phyloP scores from a whole-genome alignment of 2,113 vertebrate genomes.

The Hucho hucho region DNA sequence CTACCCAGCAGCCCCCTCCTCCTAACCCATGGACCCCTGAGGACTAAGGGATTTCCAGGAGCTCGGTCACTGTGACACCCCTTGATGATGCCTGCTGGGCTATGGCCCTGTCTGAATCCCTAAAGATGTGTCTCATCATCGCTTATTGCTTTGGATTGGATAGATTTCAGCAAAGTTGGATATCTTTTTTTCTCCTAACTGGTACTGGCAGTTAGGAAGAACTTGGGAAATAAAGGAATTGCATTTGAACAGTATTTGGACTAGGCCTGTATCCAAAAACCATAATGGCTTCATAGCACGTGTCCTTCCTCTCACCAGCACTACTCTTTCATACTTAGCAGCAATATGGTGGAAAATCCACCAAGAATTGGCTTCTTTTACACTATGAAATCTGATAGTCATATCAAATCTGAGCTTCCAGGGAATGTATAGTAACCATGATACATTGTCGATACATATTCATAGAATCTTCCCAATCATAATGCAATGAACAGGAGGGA shows the following conservation, averaged over 20 bases:
- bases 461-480: background rate
- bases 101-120: background rate
- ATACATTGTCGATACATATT: background rate
- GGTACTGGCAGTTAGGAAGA: background rate
- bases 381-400: background rate
- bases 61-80: background rate
- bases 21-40: background rate
- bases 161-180: background rate
- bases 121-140: background rate
- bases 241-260: background rate
- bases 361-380: background rate
- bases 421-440: background rate
- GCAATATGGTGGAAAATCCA: constrained; percentile 2
- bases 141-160: too few species aligned
- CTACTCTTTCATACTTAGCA: background rate
- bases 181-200: background rate
- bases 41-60: background rate
- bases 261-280: background rate
- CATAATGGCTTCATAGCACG: background rate
- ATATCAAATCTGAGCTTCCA: background rate
- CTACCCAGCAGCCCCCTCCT: constrained; percentile 12
- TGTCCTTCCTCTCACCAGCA: background rate
- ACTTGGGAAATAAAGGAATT: background rate
- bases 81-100: background rate
- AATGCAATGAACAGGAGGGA: background rate